phyloP scores from a whole-genome alignment of 1,140 invertebrate genomes.

The Epicauta chinensis region DNA sequence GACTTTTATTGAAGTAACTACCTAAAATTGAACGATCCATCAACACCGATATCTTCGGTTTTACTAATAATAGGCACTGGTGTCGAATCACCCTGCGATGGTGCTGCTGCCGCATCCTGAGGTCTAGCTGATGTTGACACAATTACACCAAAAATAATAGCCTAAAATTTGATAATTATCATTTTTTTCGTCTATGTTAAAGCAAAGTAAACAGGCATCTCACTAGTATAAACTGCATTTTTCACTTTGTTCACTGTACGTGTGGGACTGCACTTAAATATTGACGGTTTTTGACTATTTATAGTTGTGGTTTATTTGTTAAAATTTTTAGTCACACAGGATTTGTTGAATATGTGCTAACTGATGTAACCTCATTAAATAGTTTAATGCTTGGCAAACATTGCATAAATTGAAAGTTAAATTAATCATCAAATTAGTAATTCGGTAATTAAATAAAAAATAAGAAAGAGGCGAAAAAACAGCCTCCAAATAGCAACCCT shows the following conservation, averaged over 20 bases:
- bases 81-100: background rate
- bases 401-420: conserved; percentile 19
- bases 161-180: conserved; percentile 10
- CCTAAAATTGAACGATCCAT: conserved; percentile 43
- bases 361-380: conserved; percentile 22
- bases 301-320: conserved; percentile 14
- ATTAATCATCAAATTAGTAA: background rate
- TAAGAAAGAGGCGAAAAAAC: too few species aligned
- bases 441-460: background rate
- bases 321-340: conserved; percentile 10
- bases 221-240: conserved; percentile 7
- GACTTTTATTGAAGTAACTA: background rate
- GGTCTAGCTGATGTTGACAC: conserved; percentile 15
- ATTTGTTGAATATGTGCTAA: conserved; percentile 21
- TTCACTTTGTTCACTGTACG: background rate
- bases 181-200: too few species aligned
- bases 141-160: conserved; percentile 12
- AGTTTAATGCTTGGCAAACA: conserved; percentile 20
- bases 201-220: background rate
- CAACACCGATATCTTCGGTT: conserved; percentile 39
- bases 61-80: conserved; percentile 39
- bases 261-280: conserved; percentile 6
- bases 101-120: conserved; percentile 7
- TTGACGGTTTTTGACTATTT: conserved; percentile 12
- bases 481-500: too few species aligned